Conservation (phyloP, 2,113 vertebrate genomes). For the Archocentrus centrarchus region DNA sequence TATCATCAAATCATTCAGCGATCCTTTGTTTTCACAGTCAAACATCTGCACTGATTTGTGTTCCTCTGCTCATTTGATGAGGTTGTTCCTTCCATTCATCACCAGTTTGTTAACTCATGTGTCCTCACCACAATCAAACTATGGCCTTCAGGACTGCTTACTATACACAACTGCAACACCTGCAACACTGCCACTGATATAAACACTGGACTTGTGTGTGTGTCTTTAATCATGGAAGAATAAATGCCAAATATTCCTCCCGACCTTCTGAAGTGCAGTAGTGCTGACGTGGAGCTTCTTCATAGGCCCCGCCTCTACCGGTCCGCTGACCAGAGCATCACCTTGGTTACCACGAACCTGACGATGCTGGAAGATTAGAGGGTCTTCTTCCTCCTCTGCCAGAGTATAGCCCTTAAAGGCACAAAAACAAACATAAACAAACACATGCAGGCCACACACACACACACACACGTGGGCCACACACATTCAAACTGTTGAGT, state of each 20-base stretch:
- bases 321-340: slow-evolving; percentile 88
- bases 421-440: slow-evolving; percentile 36
- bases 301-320: slow-evolving; percentile 95
- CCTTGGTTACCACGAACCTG: slow-evolving; percentile 89
- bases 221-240: neutral
- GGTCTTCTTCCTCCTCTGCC: slow-evolving; percentile 97
- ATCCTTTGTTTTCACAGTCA: neutral
- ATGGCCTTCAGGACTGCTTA: slow-evolving; percentile 26
- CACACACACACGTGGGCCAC: slow-evolving; percentile 39
- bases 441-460: slow-evolving; percentile 39
- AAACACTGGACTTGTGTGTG: slow-evolving; percentile 16
- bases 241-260: neutral
- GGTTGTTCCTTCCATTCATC: slow-evolving; percentile 9
- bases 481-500: slow-evolving; percentile 39
- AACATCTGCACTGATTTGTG: slow-evolving; percentile 13
- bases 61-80: neutral
- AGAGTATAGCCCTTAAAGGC: slow-evolving; percentile 92
- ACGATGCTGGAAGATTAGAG: slow-evolving; percentile 94
- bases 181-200: neutral
- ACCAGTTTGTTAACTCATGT: slow-evolving; percentile 11
- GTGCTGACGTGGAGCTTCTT: slow-evolving; percentile 99
- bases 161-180: slow-evolving; percentile 7
- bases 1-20: neutral
- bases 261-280: slow-evolving; percentile 96
- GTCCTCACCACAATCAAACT: slow-evolving; percentile 23